phyloP scores from a whole-genome alignment of 1,140 invertebrate genomes.

The Cotesia typhae region DNA sequence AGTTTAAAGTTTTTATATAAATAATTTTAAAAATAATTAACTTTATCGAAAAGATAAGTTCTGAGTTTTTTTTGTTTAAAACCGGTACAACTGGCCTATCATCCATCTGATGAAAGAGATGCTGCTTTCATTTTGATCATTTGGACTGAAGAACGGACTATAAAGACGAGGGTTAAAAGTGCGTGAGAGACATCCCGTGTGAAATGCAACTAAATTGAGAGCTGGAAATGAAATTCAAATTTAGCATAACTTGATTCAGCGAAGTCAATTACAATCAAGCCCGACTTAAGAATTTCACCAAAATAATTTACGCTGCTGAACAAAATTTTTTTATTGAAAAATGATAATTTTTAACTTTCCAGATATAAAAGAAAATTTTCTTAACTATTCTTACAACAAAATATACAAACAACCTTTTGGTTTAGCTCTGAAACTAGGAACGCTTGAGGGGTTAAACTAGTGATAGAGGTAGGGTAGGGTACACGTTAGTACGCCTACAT shows the following conservation, averaged over 20 bases:
- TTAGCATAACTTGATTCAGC: background rate
- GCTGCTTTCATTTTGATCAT: background rate
- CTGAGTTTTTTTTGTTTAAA: too few species aligned
- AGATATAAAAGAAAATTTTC: background rate
- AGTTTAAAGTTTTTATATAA: background rate
- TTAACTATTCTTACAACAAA: constrained; percentile 10
- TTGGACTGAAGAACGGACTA: constrained; percentile 4
- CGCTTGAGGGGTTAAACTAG: too few species aligned
- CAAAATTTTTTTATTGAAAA: background rate
- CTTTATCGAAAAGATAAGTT: too few species aligned
- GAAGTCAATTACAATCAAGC: background rate
- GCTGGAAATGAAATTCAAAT: constrained; percentile 8
- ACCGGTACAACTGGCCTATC: background rate
- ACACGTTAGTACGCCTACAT: background rate
- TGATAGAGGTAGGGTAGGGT: too few species aligned
- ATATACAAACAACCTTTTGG: background rate
- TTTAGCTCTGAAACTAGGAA: too few species aligned
- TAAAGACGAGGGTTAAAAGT: constrained; percentile 22
- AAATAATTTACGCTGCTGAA: background rate
- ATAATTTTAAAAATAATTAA: background rate
- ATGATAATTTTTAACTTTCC: background rate
- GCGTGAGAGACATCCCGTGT: constrained; percentile 23
- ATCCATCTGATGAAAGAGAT: background rate
- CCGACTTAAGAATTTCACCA: too few species aligned
- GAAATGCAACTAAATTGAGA: constrained; percentile 2